Percentiles rank a stretch among this genome's conserved stretches.
These are phyloP conservation scores for Cephalotes varians DNA, from an alignment of 2,888 invertebrate genomes.

Conservation along the genomic window DNA sequence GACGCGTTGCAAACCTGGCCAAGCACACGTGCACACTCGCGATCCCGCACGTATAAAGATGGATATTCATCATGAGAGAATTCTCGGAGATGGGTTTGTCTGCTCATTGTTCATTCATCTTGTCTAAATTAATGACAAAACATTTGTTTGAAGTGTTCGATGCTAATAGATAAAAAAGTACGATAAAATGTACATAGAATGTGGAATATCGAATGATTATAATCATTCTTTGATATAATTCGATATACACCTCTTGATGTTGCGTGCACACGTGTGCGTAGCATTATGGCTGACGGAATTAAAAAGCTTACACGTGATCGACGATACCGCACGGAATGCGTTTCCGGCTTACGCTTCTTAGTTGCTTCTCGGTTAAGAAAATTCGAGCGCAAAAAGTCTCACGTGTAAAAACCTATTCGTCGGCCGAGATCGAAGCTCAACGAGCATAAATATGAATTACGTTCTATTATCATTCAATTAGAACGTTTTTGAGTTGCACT, in stretches of 20 bases:
- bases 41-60: slow-evolving; percentile 25
- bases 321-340: slow-evolving; percentile 64
- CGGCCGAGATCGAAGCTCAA: slow-evolving; percentile 59
- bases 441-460: slow-evolving; percentile 70
- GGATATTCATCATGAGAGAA: neutral
- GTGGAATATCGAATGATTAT: neutral
- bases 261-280: slow-evolving; percentile 20
- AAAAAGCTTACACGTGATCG: slow-evolving; percentile 75
- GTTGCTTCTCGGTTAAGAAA: slow-evolving; percentile 56
- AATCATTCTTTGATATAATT: slow-evolving; percentile 15
- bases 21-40: slow-evolving; percentile 4
- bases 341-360: slow-evolving; percentile 67
- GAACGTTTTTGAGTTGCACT: slow-evolving; percentile 58
- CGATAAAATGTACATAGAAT: neutral
- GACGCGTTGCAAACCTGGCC: slow-evolving; percentile 44
- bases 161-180: neutral
- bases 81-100: neutral
- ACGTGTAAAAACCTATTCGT: slow-evolving; percentile 59
- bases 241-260: slow-evolving; percentile 6
- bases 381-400: slow-evolving; percentile 51
- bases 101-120: neutral
- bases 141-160: neutral
- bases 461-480: slow-evolving; percentile 68
- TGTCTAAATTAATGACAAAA: slow-evolving; percentile 10
- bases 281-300: slow-evolving; percentile 64